Percentiles rank a stretch among this genome's conserved stretches.
Evolutionary conservation across 2,113 vertebrate genomes (phyloP).

Genomic region (Odocoileus hemionus): DNA sequence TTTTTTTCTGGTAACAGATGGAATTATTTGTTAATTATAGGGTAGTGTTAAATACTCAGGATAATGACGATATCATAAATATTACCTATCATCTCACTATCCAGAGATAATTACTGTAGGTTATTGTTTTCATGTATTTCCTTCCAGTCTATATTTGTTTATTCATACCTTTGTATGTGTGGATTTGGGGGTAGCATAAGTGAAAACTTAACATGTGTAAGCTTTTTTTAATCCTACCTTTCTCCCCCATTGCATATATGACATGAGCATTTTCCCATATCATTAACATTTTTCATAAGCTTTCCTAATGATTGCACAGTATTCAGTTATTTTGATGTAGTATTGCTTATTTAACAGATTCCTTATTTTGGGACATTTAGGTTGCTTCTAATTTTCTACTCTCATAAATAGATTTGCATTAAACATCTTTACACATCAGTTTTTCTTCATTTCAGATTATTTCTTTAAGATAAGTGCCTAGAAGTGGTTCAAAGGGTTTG

Average conservation of each 20-base stretch:
- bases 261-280: not conserved
- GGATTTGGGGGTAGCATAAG: not conserved
- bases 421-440: not conserved
- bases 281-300: not conserved
- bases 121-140: constrained; percentile 13
- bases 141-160: not conserved
- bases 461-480: constrained; percentile 7
- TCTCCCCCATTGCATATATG: not conserved
- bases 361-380: not conserved
- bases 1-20: not conserved
- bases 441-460: constrained; percentile 23
- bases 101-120: not conserved
- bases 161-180: not conserved
- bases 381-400: not conserved
- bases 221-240: not conserved
- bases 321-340: not conserved
- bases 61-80: not conserved
- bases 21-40: not conserved
- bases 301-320: not conserved
- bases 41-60: not conserved
- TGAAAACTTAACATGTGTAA: not conserved
- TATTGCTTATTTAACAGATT: not conserved
- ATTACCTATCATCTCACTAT: not conserved
- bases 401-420: not conserved
- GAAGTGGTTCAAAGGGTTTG: not conserved